A percentile compares a stretch with the other conserved stretches of the same genome.
These are phyloP conservation scores for Carcharodon carcharias DNA, from an alignment of 2,797 vertebrate genomes.

Conservation along the genomic window DNA sequence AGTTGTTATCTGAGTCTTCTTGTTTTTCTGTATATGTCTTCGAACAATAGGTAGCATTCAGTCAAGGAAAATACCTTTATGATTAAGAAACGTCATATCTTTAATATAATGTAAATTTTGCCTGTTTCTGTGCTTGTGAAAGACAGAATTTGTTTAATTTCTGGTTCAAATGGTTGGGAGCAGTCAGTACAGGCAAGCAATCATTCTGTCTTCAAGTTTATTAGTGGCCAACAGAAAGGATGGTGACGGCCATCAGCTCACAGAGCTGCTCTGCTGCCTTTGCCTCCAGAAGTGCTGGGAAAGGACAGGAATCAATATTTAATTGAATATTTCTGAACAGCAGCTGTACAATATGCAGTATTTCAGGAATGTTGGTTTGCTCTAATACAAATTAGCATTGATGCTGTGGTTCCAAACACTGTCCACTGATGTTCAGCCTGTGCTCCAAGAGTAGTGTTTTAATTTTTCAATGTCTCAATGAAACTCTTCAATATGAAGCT, in stretches of 20 bases:
- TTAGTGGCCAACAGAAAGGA: not conserved
- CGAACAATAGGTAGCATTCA: conserved; percentile 75
- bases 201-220: not conserved
- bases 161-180: not conserved
- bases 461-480: not conserved
- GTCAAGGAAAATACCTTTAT: conserved; percentile 54
- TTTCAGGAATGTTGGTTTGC: not conserved
- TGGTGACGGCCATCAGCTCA: not conserved
- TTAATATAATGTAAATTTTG: not conserved
- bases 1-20: conserved; percentile 66
- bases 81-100: not conserved
- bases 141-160: conserved; percentile 9
- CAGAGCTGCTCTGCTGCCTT: not conserved
- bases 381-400: not conserved
- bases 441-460: not conserved
- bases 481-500: not conserved
- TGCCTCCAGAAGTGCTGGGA: not conserved
- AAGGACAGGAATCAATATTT: not conserved
- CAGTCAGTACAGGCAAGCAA: not conserved
- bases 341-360: not conserved
- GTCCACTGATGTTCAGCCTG: not conserved
- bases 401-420: not conserved
- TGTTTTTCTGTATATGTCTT: conserved; percentile 77
- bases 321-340: not conserved
- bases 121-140: not conserved